A percentile compares a stretch with the other conserved stretches of the same genome.
Conservation (phyloP, 92 coral and sea anemone genomes). For the Diadumene lineata region DNA sequence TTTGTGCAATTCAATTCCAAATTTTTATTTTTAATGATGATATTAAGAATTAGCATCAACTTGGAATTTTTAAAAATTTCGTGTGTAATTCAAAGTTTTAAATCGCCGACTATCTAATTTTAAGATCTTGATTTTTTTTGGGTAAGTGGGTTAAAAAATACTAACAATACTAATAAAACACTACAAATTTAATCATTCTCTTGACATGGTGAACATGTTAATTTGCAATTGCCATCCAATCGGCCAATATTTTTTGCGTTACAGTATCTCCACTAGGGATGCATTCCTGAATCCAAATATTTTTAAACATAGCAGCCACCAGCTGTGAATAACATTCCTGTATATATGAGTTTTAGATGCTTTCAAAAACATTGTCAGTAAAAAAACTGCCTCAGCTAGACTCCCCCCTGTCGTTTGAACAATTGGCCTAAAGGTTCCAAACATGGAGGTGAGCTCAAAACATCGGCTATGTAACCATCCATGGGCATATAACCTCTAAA, state of each 20-base stretch:
- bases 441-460: not conserved
- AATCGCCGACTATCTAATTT: too few species aligned
- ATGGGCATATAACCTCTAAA: slow-evolving; percentile 14
- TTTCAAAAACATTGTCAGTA: slow-evolving; percentile 14
- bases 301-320: slow-evolving; percentile 22
- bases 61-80: not conserved
- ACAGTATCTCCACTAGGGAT: slow-evolving; percentile 7
- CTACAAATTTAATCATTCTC: not conserved
- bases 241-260: not conserved
- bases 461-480: not conserved
- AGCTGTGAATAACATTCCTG: slow-evolving; percentile 13
- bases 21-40: too few species aligned
- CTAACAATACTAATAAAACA: not conserved
- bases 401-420: not conserved
- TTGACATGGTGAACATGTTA: slow-evolving; percentile 8
- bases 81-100: too few species aligned
- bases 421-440: slow-evolving; percentile 11
- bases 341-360: slow-evolving; percentile 7
- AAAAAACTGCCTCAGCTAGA: slow-evolving; percentile 4
- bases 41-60: not conserved
- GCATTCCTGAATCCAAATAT: slow-evolving; percentile 7
- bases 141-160: not conserved
- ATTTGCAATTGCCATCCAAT: not conserved
- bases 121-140: too few species aligned
- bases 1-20: too few species aligned